These are phyloP conservation scores for Pseudotriccus pelzelni DNA, from an alignment of 2,797 vertebrate genomes.

Conservation along the genomic window DNA sequence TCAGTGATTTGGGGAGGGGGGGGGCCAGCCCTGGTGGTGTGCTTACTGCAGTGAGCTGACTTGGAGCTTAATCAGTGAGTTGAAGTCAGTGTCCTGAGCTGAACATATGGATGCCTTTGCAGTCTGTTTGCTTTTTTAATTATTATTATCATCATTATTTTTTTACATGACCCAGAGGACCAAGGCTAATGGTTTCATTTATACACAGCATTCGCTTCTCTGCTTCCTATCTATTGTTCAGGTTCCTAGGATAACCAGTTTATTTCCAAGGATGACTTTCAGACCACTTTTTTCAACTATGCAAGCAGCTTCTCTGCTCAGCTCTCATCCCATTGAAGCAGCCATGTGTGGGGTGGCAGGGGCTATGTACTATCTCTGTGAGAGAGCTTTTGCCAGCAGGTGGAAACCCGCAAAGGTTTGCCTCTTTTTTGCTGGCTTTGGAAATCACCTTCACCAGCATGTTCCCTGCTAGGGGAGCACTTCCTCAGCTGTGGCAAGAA, in stretches of 20 bases:
- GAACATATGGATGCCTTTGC: conserved; percentile 12
- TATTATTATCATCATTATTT: background rate
- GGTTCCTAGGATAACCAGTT: conserved; percentile 83
- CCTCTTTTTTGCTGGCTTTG: conserved; percentile 79
- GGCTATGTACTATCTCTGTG: conserved; percentile 87
- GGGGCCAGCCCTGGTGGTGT: background rate
- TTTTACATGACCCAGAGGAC: conserved; percentile 48
- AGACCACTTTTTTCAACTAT: conserved; percentile 83
- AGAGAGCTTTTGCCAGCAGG: conserved; percentile 82
- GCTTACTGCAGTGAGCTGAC: background rate
- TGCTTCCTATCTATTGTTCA: conserved; percentile 81
- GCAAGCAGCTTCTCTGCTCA: conserved; percentile 82
- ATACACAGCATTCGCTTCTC: conserved; percentile 66
- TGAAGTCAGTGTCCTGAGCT: background rate
- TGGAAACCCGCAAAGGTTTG: conserved; percentile 87
- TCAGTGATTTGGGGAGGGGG: background rate
- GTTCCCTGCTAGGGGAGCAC: conserved; percentile 69
- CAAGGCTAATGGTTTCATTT: conserved; percentile 53
- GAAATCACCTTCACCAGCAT: conserved; percentile 71
- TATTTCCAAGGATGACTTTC: conserved; percentile 79
- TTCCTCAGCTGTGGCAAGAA: conserved; percentile 69
- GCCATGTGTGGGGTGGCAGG: conserved; percentile 84
- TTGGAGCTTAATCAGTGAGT: background rate
- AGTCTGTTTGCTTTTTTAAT: conserved; percentile 2
- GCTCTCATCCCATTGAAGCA: conserved; percentile 85